Evolutionary conservation across 2,888 invertebrate species (phyloP).

Genomic region (Cotesia congregata): DNA sequence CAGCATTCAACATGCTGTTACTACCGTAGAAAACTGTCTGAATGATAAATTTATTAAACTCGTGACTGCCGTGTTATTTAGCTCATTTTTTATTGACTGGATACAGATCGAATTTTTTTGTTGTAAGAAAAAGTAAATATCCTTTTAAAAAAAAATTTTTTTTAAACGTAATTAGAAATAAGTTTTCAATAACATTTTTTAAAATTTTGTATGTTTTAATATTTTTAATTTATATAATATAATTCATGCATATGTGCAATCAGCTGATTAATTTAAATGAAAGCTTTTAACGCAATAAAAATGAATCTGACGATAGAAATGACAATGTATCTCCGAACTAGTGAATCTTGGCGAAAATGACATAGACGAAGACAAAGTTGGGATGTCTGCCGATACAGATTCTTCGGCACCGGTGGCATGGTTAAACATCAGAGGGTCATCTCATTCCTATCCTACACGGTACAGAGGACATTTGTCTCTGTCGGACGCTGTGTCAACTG

Average conservation of each 20-base stretch:
- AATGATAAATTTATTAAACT: conserved; percentile 41
- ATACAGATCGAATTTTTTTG: background rate
- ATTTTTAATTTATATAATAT: too few relatives aligned
- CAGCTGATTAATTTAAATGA: background rate
- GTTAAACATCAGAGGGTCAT: conserved; percentile 37
- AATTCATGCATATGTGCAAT: too few relatives aligned
- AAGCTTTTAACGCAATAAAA: background rate
- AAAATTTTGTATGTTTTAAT: too few relatives aligned
- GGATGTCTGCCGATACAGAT: conserved; percentile 43
- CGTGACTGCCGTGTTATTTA: conserved; percentile 24
- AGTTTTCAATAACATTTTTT: too few relatives aligned
- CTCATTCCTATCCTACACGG: conserved; percentile 39
- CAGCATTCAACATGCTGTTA: conserved; percentile 23
- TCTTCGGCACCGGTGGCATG: conserved; percentile 12
- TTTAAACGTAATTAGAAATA: too few relatives aligned
- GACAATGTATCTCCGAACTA: conserved; percentile 15
- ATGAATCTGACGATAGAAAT: conserved; percentile 11
- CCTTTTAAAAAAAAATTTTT: too few relatives aligned
- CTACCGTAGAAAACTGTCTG: conserved; percentile 35
- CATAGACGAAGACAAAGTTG: conserved; percentile 45
- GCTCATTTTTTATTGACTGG: background rate
- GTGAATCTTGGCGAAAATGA: conserved; percentile 42
- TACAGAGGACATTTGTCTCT: conserved; percentile 46
- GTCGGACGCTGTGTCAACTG: conserved; percentile 21
- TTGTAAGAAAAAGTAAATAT: too few relatives aligned